A percentile compares a stretch with the other conserved stretches of the same genome.
These are phyloP conservation scores for Hylyphantes graminicola DNA, from an alignment of 1,140 invertebrate species.

Conservation along the genomic window DNA sequence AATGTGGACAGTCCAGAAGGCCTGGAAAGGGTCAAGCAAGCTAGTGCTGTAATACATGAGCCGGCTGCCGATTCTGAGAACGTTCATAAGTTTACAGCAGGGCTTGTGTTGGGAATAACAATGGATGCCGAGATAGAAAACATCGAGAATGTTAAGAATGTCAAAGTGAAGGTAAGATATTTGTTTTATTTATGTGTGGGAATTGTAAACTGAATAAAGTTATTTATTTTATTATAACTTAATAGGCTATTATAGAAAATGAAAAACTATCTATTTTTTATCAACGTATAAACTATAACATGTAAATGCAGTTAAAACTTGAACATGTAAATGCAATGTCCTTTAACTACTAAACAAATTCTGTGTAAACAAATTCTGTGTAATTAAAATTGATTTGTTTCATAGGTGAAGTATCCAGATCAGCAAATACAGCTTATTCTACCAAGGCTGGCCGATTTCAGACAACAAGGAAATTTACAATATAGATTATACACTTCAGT, in stretches of 20 bases:
- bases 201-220: not conserved
- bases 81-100: conserved; percentile 92
- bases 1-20: conserved; percentile 47
- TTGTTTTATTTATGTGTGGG: not conserved
- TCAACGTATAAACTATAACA: not conserved
- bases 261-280: not conserved
- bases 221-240: conserved; percentile 1
- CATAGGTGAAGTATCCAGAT: conserved; percentile 84
- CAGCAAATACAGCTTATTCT: conserved; percentile 85
- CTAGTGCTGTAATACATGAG: conserved; percentile 84
- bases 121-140: conserved; percentile 88
- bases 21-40: conserved; percentile 65
- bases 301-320: not conserved
- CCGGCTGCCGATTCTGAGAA: conserved; percentile 85
- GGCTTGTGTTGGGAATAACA: conserved; percentile 85
- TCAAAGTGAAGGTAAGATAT: conserved; percentile 79
- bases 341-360: not conserved
- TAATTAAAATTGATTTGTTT: conserved; percentile 14
- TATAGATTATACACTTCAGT: conserved; percentile 86
- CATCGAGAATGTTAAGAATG: conserved; percentile 77
- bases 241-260: not conserved
- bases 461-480: conserved; percentile 68
- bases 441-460: conserved; percentile 75
- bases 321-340: not conserved
- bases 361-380: not conserved